These are phyloP conservation scores for Euplexia lucipara DNA, from an alignment of 2,888 invertebrate species.

Conservation along the genomic window DNA sequence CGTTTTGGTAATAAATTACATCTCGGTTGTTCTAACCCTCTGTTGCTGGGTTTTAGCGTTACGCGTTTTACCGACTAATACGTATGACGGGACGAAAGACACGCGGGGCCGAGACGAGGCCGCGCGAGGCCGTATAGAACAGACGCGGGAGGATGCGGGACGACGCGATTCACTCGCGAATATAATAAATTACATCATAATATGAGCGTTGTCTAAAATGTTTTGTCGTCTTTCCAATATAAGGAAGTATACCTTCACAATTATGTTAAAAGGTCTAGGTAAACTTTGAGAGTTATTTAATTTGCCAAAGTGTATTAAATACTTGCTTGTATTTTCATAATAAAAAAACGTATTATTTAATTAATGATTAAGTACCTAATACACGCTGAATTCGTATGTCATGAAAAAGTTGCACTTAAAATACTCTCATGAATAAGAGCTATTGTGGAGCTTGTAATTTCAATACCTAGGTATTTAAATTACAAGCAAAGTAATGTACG, in stretches of 20 bases:
- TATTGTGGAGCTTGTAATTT: too few species aligned
- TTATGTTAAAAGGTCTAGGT: neutral
- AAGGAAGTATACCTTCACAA: neutral
- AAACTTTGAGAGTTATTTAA: neutral
- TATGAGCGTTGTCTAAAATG: conserved; percentile 55
- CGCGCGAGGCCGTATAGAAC: neutral
- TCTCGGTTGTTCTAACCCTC: conserved; percentile 61
- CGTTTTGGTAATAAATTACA: conserved; percentile 66
- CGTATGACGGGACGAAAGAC: neutral
- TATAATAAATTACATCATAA: conserved; percentile 65
- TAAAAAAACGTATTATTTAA: too few species aligned
- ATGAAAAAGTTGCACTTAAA: too few species aligned
- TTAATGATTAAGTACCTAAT: too few species aligned
- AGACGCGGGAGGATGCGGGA: neutral
- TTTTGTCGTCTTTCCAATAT: conserved; percentile 34
- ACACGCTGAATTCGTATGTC: too few species aligned
- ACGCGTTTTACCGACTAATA: conserved; percentile 65
- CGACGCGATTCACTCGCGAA: conserved; percentile 43
- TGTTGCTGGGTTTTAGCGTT: conserved; percentile 39
- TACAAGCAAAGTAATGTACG: too few species aligned
- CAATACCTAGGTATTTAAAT: too few species aligned
- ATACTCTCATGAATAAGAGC: too few species aligned
- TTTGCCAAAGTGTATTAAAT: neutral
- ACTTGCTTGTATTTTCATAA: too few species aligned
- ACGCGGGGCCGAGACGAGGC: neutral